Evolutionary conservation across 2,888 invertebrate species (phyloP), one percentile per base, ranked within the genome.

Genomic region (Salpingus planirostris): DNA sequence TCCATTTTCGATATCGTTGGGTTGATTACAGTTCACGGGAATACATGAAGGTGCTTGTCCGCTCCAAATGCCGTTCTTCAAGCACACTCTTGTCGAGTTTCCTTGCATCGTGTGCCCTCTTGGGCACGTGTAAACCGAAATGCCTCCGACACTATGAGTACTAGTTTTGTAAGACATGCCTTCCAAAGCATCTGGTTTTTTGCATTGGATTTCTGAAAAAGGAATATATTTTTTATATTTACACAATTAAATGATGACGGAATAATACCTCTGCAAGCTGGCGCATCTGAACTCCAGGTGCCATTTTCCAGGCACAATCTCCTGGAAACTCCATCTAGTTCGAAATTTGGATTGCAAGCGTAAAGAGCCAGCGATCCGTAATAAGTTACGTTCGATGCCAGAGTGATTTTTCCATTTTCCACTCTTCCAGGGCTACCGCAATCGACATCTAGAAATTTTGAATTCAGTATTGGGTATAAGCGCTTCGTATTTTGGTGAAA

Each of bases 351-450:
- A 34, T 84, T 74, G 54, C 92, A 92, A 47, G 86, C 81, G 57
- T 92, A 92, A 4, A 89, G 68, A 0, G 78, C 88, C 2, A 85
- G 78, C 0, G 88, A 85, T 1, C 90, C 90, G 51, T 90, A 89
- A 59, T 88, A 89, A 0, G 91, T 90, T 0, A 80, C 87, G 58
- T 91, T 91, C 1, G 88, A 86, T 0, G 87, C 81, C 30, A 91
- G 63, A 0, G 80, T 82, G 36, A 86, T 80, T 50, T 75, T 75
- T 11, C 90, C 90, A 53, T 84, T 78, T 21, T 71, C 69, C 2
- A 88, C 71, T 2, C 75, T 70, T 2, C 76, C 73, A 0, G 90
- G 89, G 29, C 74, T 72, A 3, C 84, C 83, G 55, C 92, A 92
- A 57, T 92, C 90, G 24, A 92, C 89, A 61, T 80, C 88, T 88